Evolutionary conservation across 1,140 invertebrate species (phyloP), one percentile per base, ranked within the genome.

Genomic region (Diorhabda carinulata): DNA sequence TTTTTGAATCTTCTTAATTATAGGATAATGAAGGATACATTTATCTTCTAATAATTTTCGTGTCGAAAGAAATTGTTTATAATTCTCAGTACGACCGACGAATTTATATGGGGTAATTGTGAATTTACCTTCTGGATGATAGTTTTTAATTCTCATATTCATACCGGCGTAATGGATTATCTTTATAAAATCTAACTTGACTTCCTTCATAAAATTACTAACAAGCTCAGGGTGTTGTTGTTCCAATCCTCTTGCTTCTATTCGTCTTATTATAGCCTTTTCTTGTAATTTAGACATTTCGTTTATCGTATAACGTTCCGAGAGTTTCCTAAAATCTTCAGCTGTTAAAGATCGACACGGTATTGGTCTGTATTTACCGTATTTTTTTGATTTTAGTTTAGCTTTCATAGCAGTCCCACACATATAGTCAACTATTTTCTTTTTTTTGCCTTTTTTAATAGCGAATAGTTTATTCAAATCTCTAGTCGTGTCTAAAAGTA

Each of bases 1-100:
- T 63, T 82, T 81, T 3, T 89, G 75, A 3, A 91, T 83, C 8
- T 84, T 81, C 66, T 85, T 84, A 68, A 90, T 83, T 64, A 89
- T 83, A 10, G 84, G 85, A 74, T 90, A 86, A 25, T 88, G 78
- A 25, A 89, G 78, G 5, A 88, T 83, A 66, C 86, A 82, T 68
- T 80, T 85, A 59, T 81, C 81, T 71, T 82, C 76, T 2, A 91
- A 74, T 68, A 82, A 83, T 40, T 84, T 84, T 42, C 84, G 84
- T 78, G 84, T 87, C 70, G 80, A 83, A 5, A 87, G 57, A 81
- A 86, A 90, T 66, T 81, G 81, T 0, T 81, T 70, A 70, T 87
- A 87, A 73, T 86, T 84, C 25, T 83, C 70, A 1, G 88, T 89
- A 62, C 82, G 78, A 2, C 89, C 89, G 3, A 80, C 74, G 70